phyloP scores from a whole-genome alignment of 2,113 vertebrate species.

The Galemys pyrenaicus region DNA sequence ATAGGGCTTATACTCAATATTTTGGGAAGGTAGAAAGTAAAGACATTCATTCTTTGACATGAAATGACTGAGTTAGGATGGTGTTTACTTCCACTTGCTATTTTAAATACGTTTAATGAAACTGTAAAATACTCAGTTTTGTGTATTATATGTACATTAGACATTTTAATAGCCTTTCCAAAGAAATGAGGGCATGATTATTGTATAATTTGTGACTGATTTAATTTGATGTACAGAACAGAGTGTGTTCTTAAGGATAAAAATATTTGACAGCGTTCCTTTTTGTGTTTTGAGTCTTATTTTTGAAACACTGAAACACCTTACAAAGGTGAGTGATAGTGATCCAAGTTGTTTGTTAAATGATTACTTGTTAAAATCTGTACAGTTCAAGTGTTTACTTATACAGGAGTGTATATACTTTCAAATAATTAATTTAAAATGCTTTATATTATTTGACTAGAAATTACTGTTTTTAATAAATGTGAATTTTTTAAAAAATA shows the following conservation, averaged over 20 bases:
- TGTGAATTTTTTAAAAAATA: slow-evolving; percentile 83
- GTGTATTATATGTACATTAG: slow-evolving; percentile 88
- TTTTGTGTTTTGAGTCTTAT: slow-evolving; percentile 71
- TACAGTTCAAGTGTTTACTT: slow-evolving; percentile 86
- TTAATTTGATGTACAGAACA: slow-evolving; percentile 75
- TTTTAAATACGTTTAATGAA: slow-evolving; percentile 74
- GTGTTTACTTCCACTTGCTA: slow-evolving; percentile 62
- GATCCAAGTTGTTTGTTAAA: slow-evolving; percentile 80
- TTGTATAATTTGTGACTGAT: slow-evolving; percentile 71
- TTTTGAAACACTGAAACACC: slow-evolving; percentile 69
- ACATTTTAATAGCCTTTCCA: slow-evolving; percentile 81
- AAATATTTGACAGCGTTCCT: slow-evolving; percentile 61
- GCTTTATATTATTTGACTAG: slow-evolving; percentile 88
- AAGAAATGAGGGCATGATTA: slow-evolving; percentile 75
- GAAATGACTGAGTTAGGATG: slow-evolving; percentile 65
- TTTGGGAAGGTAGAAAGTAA: background rate
- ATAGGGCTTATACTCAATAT: background rate
- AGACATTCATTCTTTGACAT: slow-evolving; percentile 61
- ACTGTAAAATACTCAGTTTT: slow-evolving; percentile 80
- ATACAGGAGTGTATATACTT: slow-evolving; percentile 88
- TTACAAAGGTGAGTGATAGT: slow-evolving; percentile 68
- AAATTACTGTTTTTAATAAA: slow-evolving; percentile 87
- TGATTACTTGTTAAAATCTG: slow-evolving; percentile 85
- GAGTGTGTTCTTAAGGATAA: slow-evolving; percentile 64
- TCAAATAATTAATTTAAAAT: slow-evolving; percentile 88